Base-by-base conservation (phyloP, 2,888 invertebrate species). In the Drosophila sordidula region DNA sequence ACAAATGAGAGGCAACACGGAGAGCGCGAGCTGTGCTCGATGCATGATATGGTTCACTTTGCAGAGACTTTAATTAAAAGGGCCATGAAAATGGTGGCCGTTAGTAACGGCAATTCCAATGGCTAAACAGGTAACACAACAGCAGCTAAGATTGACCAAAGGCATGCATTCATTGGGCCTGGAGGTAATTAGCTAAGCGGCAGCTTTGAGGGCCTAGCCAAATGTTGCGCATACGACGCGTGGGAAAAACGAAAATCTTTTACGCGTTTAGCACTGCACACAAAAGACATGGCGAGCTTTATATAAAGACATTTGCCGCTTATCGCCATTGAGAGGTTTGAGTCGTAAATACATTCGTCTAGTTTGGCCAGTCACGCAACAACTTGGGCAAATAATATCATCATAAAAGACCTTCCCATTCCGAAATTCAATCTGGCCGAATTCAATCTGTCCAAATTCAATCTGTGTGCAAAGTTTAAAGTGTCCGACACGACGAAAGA, bases 341-440 rank as follows among this genome's bases (percentile, higher is more conserved):
- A 44, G 38, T 14, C 38, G 29, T 14, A 38, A 38, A 52, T 29
- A 38, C 6, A 45, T 45, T 16, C 36, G 34, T 55, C n/a, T 32
- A 22, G 55, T 59, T 18, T 26, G 18, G 26, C 29, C 6, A 57
- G 77, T 61, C 72, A 72, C 59, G 83, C 72, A 75, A 65, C 34
- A 54, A 49, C 57, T 62, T 75, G 39, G 39, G 54, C 63, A 62
- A 64, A 72, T 55, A 52, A 65, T 67, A 62, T 62, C 59, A 65
- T 65, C 56, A 34, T 54, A 34, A 8, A 25, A 39, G n/a, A 26
- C 36, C 2, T 34, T 34, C 45, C 9, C 39, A 54, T 36, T 72
- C 44, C 41, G 47, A 51, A 80, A 69, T 56, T 80, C 49, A 65
- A 80, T 78, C 80, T 69, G 49, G 51, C 39, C 8, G 36, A 36